Conservation (phyloP, 2,888 invertebrate genomes). For the Pollenia amentaria region DNA sequence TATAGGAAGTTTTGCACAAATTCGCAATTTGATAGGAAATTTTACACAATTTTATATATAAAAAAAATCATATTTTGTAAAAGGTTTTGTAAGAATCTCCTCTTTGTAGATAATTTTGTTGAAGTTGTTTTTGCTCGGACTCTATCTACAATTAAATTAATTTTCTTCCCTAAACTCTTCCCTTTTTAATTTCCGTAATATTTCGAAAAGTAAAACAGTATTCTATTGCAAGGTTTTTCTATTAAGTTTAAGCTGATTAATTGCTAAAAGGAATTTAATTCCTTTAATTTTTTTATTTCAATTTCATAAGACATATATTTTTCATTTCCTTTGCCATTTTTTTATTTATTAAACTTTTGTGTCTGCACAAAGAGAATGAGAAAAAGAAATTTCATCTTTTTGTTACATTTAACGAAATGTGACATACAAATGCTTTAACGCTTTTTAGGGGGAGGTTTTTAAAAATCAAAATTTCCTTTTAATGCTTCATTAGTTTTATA, state of each 20-base stretch:
- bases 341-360: not conserved
- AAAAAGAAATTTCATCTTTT: not conserved
- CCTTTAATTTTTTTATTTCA: not conserved
- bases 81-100: too few species aligned
- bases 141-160: too few species aligned
- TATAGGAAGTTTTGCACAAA: too few species aligned
- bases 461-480: constrained; percentile 69
- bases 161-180: not conserved
- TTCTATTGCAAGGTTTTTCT: constrained; percentile 75
- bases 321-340: constrained; percentile 22
- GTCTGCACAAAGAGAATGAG: not conserved
- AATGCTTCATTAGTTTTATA: constrained; percentile 80
- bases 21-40: too few species aligned
- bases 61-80: too few species aligned
- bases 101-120: too few species aligned
- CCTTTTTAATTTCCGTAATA: not conserved
- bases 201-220: not conserved
- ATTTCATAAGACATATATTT: not conserved
- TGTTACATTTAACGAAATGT: constrained; percentile 9
- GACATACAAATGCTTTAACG: not conserved
- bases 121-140: too few species aligned
- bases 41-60: too few species aligned
- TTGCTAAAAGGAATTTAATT: constrained; percentile 83
- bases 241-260: constrained; percentile 83
- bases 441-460: not conserved